These are phyloP conservation scores for Okamejei kenojei DNA, from an alignment of 2,797 vertebrate genomes.

Conservation along the genomic window DNA sequence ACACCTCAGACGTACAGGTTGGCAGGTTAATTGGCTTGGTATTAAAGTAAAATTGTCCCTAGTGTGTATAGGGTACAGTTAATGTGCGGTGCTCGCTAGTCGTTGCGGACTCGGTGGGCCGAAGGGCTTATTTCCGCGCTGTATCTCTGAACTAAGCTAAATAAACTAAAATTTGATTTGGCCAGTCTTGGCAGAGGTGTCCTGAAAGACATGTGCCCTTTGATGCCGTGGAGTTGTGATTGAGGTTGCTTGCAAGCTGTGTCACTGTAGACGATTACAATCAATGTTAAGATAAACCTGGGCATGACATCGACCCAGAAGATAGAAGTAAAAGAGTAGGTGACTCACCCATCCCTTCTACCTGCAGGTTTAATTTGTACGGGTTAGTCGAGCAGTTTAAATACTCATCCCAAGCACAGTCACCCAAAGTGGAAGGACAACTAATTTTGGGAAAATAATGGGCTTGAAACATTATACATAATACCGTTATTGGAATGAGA, in stretches of 20 bases:
- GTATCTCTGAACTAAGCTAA: too few relatives aligned
- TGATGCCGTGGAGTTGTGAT: neutral
- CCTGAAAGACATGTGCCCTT: neutral
- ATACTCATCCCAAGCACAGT: neutral
- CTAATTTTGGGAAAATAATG: neutral
- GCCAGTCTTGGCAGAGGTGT: neutral
- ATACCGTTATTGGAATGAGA: neutral
- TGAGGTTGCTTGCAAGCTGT: conserved; percentile 1
- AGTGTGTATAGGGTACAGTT: too few relatives aligned
- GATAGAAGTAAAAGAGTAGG: neutral
- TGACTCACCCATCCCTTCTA: neutral
- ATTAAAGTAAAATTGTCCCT: too few relatives aligned
- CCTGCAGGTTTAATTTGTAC: neutral
- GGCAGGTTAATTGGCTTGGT: too few relatives aligned
- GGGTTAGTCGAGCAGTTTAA: neutral
- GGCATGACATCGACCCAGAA: neutral
- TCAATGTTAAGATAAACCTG: neutral
- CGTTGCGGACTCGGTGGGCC: too few relatives aligned
- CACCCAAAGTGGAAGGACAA: neutral
- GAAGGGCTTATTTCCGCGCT: too few relatives aligned
- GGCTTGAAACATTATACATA: neutral
- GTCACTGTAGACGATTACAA: neutral
- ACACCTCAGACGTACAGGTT: too few relatives aligned
- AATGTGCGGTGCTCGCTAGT: too few relatives aligned
- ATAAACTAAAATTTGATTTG: neutral